A percentile compares a stretch with the other conserved stretches of the same genome.
Evolutionary conservation across 2,113 vertebrate species (phyloP).

Genomic region (Reinhardtius hippoglossoides): DNA sequence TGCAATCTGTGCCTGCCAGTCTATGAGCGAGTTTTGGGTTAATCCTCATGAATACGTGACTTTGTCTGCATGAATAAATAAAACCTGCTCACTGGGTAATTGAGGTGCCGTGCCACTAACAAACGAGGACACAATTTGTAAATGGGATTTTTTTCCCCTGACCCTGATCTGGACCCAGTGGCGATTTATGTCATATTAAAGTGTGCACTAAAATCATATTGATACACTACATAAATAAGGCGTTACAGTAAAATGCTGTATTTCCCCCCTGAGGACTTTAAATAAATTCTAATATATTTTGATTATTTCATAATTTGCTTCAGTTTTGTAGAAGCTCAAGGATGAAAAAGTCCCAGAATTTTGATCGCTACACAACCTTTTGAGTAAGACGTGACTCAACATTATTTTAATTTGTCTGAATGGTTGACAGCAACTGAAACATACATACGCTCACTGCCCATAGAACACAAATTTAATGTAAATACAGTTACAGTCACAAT

Average conservation of each 20-base stretch:
- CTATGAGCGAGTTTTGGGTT: slow-evolving; percentile 82
- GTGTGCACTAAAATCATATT: slow-evolving; percentile 70
- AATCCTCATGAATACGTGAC: slow-evolving; percentile 88
- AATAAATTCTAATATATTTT: background rate
- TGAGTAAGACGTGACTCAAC: slow-evolving; percentile 11
- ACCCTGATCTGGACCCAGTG: slow-evolving; percentile 49
- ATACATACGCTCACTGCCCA: background rate
- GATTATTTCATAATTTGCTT: slow-evolving; percentile 1
- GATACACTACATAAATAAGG: slow-evolving; percentile 33
- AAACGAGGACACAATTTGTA: slow-evolving; percentile 84
- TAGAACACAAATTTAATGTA: background rate
- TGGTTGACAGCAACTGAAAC: slow-evolving; percentile 13
- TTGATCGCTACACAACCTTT: slow-evolving; percentile 34
- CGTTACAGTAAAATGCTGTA: background rate
- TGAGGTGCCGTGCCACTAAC: slow-evolving; percentile 84
- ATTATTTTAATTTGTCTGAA: background rate
- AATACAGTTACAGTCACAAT: background rate
- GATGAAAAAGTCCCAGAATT: background rate
- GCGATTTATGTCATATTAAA: slow-evolving; percentile 77
- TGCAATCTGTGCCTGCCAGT: slow-evolving; percentile 84
- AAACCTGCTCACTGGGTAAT: slow-evolving; percentile 84
- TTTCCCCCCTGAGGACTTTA: background rate
- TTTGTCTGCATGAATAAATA: slow-evolving; percentile 88
- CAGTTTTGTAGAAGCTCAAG: slow-evolving; percentile 37
- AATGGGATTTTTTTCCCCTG: slow-evolving; percentile 71